Conservation (phyloP, 2,797 vertebrate species). For the Poeciliopsis infans region DNA sequence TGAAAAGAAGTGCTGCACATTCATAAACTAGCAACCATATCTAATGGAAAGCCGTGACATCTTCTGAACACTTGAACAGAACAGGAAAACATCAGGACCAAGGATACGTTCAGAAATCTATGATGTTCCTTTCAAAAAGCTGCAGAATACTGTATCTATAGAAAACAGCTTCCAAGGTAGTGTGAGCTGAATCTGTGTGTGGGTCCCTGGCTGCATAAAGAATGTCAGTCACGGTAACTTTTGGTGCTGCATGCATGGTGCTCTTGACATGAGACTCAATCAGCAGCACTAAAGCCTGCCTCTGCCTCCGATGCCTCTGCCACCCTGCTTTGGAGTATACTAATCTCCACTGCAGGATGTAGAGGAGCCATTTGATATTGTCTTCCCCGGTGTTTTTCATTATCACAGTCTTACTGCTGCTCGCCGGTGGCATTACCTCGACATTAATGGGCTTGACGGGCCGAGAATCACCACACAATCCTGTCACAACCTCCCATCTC, state of each 20-base stretch:
- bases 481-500: conserved; percentile 76
- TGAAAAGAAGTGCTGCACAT: background rate
- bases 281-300: conserved; percentile 79
- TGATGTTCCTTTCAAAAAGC: conserved; percentile 84
- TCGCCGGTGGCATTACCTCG: conserved; percentile 93
- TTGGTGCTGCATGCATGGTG: conserved; percentile 62
- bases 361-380: conserved; percentile 99
- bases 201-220: conserved; percentile 59
- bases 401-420: conserved; percentile 93
- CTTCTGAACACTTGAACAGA: conserved; percentile 7
- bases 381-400: conserved; percentile 99
- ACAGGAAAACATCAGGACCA: conserved; percentile 35
- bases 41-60: background rate
- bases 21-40: background rate
- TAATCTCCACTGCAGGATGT: conserved; percentile 99
- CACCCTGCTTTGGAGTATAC: conserved; percentile 77
- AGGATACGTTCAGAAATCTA: conserved; percentile 41
- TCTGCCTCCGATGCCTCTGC: conserved; percentile 72
- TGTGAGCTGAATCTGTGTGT: conserved; percentile 38
- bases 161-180: conserved; percentile 50
- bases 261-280: conserved; percentile 82
- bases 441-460: conserved; percentile 97
- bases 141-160: conserved; percentile 84
- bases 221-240: conserved; percentile 76
- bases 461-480: conserved; percentile 85